Conservation (phyloP, 2,888 invertebrate species). For the Amiota mariae region DNA sequence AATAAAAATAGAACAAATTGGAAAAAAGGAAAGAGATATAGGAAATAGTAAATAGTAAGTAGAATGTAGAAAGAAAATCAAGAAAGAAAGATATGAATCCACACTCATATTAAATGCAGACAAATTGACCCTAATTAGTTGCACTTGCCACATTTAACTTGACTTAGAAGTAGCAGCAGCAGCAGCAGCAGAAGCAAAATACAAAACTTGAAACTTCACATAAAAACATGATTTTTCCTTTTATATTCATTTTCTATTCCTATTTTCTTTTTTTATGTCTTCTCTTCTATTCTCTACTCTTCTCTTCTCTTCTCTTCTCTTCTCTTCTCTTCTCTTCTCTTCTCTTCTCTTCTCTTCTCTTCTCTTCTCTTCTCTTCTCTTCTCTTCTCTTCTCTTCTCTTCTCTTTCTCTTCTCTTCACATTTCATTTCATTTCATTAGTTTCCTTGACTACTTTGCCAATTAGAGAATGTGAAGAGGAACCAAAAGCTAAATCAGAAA, state of each 20-base stretch:
- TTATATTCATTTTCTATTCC: too few relatives aligned
- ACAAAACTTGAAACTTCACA: too few relatives aligned
- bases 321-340: neutral
- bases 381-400: neutral
- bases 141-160: neutral
- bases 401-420: neutral
- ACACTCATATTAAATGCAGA: neutral
- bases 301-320: neutral
- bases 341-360: neutral
- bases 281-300: neutral
- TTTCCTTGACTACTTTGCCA: too few relatives aligned
- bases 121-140: slow-evolving; percentile 2
- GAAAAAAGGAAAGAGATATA: neutral
- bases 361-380: neutral
- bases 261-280: neutral
- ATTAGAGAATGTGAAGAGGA: too few relatives aligned
- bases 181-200: neutral
- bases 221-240: too few relatives aligned
- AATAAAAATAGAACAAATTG: neutral
- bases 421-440: neutral
- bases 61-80: neutral
- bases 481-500: too few relatives aligned
- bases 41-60: neutral
- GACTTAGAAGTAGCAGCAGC: neutral
- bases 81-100: neutral